Base-by-base conservation (phyloP, 2,797 vertebrate genomes). In the Centropyge bicolor region DNA sequence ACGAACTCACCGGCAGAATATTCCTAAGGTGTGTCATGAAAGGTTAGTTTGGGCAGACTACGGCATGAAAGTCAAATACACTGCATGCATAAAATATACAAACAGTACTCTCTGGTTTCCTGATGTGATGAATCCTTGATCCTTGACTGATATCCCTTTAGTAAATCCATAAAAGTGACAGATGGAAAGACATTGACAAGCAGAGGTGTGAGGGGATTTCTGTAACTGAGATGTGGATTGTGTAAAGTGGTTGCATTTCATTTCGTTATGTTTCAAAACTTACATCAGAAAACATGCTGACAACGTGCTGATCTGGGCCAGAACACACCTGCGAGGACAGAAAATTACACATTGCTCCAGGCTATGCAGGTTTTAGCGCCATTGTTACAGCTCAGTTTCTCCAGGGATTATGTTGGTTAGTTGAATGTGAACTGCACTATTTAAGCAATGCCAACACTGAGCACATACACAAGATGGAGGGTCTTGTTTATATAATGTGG, bases 21-120 rank as follows among this genome's bases (percentile, higher is more conserved):
- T 75, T 81, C 40, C 57, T 27, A 27, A 88, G 78, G 74, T 84
- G 74, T 64, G 78, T 86, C 74, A 80, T 8, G 0, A 62, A 80
- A 78, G 78, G 84, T 84, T 54, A 55, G 35, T 7, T 8, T 24
- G 20, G 48, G 20, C 6, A 9, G 24, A 66, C 35, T 19, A 1
- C 3, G 27, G 40, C 38, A 56, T 10, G 20, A 43, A 62, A 60
- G 63, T 38, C n/a, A 78, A 73, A 64, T 14, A 35, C 1, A 48
- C 20, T 41, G 57, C 62, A 69, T 74, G 43, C 65, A 78, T 81
- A 54, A 70, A 64, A 71, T 63, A 76, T 59, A 16, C 6, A 8
- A 2, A 17, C n/a, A n/a, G 35, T 20, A 14, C 22, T 36, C 10
- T 16, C 22, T 55, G 16, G 62, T 59, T 79, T 76, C n/a, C 43